Base-by-base conservation (phyloP, 2,888 invertebrate species). In the Cremastinae sp. region DNA sequence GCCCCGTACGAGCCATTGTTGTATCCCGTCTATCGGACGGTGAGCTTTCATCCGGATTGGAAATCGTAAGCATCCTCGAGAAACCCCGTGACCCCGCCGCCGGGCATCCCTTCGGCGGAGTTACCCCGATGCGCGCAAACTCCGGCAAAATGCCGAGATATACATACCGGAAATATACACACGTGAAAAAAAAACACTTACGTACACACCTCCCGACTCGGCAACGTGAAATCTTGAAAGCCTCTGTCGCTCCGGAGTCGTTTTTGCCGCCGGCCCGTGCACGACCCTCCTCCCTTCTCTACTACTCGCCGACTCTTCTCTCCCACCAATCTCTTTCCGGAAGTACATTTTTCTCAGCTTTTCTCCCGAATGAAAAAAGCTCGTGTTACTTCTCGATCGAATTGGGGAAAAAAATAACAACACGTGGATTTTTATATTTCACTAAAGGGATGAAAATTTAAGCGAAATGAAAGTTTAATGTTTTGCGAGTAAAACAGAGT, bases 31-130 rank as follows among this genome's bases (percentile, higher is more conserved):
- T 72, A 64, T 65, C 53, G 72, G 38, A 38, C 56, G 41, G 38
- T 41, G 59, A 56, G 74, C 77, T 77, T 77, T 77, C 77, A 74
- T 66, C 70, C 74, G 65, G 70, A 77, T 77, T 77, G 74, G 61
- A 77, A 77, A 77, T 77, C 73, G 77, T 65, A 61, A 73, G 69
- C 59, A 76, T 77, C 65, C 70, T 70, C 56, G 69, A 51, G 41
- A 53, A 34, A 54, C 43, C 59, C 36, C 68, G 56, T 73, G 69
- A 69, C 69, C 73, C 47, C 16, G 36, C 36, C 28, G 28, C 28
- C 5, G 28, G 28, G 54, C 38, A 36, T 41, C 36, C 47, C 12
- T n/a, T n/a, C n/a, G 16, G 28, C 38, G 43, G 49, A 69, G 47
- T 59, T 18, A 12, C 5, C 28, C 28, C 5, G 28, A 28, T 28